Percentiles rank a stretch among this genome's conserved stretches.
These are phyloP conservation scores for Eupsittula cactorum DNA, from an alignment of 2,113 vertebrate genomes.

Conservation along the genomic window DNA sequence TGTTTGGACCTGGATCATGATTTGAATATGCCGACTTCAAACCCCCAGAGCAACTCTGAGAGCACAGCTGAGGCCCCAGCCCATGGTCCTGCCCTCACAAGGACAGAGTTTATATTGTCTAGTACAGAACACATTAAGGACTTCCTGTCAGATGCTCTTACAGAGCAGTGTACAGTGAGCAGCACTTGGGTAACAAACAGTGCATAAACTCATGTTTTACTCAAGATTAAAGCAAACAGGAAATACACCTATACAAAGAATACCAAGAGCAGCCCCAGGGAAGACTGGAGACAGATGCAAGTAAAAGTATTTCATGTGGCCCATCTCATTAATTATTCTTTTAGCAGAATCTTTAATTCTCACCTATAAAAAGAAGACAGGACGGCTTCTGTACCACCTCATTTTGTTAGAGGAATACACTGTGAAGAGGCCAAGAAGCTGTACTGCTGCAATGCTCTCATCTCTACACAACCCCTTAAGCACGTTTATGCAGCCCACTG, in stretches of 20 bases:
- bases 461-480: fast-evolving
- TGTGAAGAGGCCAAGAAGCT: background rate
- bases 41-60: background rate
- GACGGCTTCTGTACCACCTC: background rate
- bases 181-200: background rate
- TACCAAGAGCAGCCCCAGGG: background rate
- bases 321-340: background rate
- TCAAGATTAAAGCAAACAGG: background rate
- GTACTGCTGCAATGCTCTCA: background rate
- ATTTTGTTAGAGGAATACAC: background rate
- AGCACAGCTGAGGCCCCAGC: background rate
- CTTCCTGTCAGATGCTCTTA: background rate
- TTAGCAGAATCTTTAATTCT: background rate
- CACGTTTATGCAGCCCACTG: background rate
- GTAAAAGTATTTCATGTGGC: fast-evolving
- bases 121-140: background rate
- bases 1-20: background rate
- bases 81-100: background rate
- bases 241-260: background rate
- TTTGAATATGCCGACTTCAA: background rate
- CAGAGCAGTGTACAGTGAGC: background rate
- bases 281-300: background rate
- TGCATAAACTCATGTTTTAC: background rate
- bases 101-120: fast-evolving
- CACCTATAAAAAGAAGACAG: background rate